phyloP scores from a whole-genome alignment of 2,888 invertebrate genomes.

The Ganaspis brasiliensis region DNA sequence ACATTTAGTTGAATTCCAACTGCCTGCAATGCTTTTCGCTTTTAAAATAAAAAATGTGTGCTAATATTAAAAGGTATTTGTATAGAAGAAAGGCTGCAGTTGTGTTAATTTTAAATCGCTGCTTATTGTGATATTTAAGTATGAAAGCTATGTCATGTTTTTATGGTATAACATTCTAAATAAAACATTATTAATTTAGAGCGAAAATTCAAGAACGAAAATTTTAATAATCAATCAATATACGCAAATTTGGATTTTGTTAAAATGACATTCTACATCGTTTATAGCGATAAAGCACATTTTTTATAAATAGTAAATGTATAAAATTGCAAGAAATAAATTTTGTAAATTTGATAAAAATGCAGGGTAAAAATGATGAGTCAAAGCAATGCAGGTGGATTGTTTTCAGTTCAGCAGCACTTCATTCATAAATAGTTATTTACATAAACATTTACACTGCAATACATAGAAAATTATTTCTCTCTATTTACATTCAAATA shows the following conservation, averaged over 20 bases:
- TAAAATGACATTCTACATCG: too few species aligned
- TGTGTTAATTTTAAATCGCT: too few species aligned
- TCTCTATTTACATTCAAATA: conserved; percentile 50
- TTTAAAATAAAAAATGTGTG: conserved; percentile 1
- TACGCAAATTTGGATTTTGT: too few species aligned
- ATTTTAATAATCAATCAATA: too few species aligned
- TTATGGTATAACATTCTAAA: too few species aligned
- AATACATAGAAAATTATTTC: conserved; percentile 58
- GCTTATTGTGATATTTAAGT: too few species aligned
- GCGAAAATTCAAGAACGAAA: too few species aligned
- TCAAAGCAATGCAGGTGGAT: conserved; percentile 68
- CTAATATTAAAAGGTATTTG: too few species aligned
- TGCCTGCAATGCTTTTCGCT: conserved; percentile 44
- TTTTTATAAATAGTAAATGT: neutral
- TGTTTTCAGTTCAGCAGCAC: conserved; percentile 70
- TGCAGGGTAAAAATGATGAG: neutral
- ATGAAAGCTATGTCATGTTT: too few species aligned
- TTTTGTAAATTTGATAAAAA: conserved; percentile 16
- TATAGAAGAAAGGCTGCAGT: too few species aligned
- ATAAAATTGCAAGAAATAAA: neutral
- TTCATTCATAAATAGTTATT: conserved; percentile 72
- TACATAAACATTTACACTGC: conserved; percentile 62
- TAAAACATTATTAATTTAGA: too few species aligned
- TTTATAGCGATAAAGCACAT: too few species aligned
- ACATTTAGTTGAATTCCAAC: conserved; percentile 65